Evolutionary conservation across 2,888 invertebrate genomes (phyloP), one percentile per base, ranked within the genome.

Genomic region (Phalera bucephala): DNA sequence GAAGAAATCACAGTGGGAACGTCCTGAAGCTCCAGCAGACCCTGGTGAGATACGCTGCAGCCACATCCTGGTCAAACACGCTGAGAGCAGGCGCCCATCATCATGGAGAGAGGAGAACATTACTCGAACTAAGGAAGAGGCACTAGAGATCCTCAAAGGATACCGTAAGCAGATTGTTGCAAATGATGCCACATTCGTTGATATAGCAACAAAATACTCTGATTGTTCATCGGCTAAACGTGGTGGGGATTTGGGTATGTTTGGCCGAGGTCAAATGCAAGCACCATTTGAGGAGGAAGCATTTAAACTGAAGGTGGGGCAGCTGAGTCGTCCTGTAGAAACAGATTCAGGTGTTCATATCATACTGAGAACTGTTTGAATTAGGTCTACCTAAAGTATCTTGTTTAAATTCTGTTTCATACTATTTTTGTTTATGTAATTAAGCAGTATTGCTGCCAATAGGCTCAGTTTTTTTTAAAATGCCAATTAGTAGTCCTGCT

Each of bases 291-390:
- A 99, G 82, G 97, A 99, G 53, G 99, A 98, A 27, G 94, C 98
- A 0, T 99, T 98, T 79, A 94, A 93, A 33, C 88, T 99, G 28
- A 95, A 97, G 87, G 94, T 99, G 15, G 98, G 98, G 5, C 97
- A 99, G 80, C 87, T 99, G 43, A 98, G 98, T 50, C 95, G 95
- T 46, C 94, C 96, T 0, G 95, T 99, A 2, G 95, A 95, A 59
- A 98, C 99, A 10, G 99, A 99, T 73, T 99, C 99, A 8, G 99
- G 99, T 36, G 93, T 97, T 54, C 99, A 99, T 84, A 95, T 99
- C 63, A 99, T 99, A 66, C 90, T 97, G 53, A 93, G 99, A 80
- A 97, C 97, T 44, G 95, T 94, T 70, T 99, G 94, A 72, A 40
- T 47, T 42, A 5, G n/a, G n/a, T n/a, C n/a, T n/a, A n/a, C n/a